Conservation (phyloP, 2,113 vertebrate genomes). For the Columbina picui region DNA sequence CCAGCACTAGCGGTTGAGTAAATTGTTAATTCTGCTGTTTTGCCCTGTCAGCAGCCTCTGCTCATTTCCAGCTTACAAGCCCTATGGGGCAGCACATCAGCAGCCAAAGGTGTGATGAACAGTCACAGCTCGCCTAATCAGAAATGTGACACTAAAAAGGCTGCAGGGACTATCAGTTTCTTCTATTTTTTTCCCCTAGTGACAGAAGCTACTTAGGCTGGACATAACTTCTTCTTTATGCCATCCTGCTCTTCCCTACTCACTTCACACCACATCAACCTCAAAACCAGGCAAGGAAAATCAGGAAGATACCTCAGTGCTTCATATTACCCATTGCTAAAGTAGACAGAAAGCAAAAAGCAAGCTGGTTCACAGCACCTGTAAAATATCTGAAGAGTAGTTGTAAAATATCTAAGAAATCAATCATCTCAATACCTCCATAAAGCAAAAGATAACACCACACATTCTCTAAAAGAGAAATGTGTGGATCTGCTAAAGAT, state of each 20-base stretch:
- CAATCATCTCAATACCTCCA: background rate
- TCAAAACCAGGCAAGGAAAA: background rate
- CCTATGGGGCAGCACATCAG: background rate
- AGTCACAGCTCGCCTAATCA: background rate
- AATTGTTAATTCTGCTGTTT: background rate
- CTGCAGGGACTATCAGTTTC: background rate
- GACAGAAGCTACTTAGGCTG: background rate
- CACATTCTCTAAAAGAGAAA: background rate
- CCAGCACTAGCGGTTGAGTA: background rate
- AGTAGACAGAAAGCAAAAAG: background rate
- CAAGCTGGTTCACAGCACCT: background rate
- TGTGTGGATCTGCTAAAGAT: background rate
- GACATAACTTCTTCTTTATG: background rate
- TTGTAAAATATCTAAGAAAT: background rate
- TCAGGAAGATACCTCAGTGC: background rate
- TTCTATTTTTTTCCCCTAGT: background rate
- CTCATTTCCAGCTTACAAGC: background rate
- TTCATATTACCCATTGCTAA: background rate
- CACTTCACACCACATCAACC: background rate
- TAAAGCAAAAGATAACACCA: background rate
- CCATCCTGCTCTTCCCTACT: rapidly evolving
- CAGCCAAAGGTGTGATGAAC: background rate
- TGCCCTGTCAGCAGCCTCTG: background rate
- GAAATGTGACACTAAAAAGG: background rate
- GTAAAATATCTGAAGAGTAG: background rate